Percentiles rank a stretch among this genome's conserved stretches.
Evolutionary conservation across 2,797 vertebrate genomes (phyloP).

Genomic region (Lacerta agilis): DNA sequence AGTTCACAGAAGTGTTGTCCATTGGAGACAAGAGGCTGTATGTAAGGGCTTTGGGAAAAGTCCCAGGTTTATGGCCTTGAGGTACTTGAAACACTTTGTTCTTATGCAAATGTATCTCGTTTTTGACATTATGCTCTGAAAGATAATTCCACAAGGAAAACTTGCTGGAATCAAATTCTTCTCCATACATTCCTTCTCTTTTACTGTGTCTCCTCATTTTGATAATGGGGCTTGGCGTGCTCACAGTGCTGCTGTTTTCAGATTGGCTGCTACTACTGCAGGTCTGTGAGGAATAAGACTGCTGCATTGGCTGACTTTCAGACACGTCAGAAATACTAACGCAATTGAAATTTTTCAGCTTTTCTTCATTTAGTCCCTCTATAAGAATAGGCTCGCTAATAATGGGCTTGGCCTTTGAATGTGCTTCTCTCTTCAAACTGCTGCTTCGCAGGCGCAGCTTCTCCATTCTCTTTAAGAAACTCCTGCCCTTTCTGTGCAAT

Average conservation of each 20-base stretch:
- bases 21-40: slow-evolving; percentile 72
- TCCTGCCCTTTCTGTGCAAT: slow-evolving; percentile 75
- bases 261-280: slow-evolving; percentile 79
- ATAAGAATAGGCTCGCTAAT: slow-evolving; percentile 80
- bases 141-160: slow-evolving; percentile 69
- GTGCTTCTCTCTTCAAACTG: slow-evolving; percentile 60
- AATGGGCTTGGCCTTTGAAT: slow-evolving; percentile 62
- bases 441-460: slow-evolving; percentile 80
- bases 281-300: slow-evolving; percentile 71
- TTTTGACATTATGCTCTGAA: slow-evolving; percentile 78
- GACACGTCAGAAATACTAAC: slow-evolving; percentile 74
- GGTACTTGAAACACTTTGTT: slow-evolving; percentile 83
- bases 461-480: slow-evolving; percentile 88
- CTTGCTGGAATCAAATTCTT: slow-evolving; percentile 62
- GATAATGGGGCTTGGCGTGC: slow-evolving; percentile 81
- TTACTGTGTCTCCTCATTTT: slow-evolving; percentile 80
- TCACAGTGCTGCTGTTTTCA: slow-evolving; percentile 82
- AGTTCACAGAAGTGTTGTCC: slow-evolving; percentile 81
- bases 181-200: slow-evolving; percentile 54
- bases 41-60: slow-evolving; percentile 85
- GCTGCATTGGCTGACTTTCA: slow-evolving; percentile 58
- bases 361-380: slow-evolving; percentile 80
- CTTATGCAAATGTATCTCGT: slow-evolving; percentile 76
- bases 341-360: slow-evolving; percentile 75
- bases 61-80: slow-evolving; percentile 87